A percentile compares a stretch with the other conserved stretches of the same genome.
These are phyloP conservation scores for Miichthys miiuy DNA, from an alignment of 2,797 vertebrate species.

Conservation along the genomic window DNA sequence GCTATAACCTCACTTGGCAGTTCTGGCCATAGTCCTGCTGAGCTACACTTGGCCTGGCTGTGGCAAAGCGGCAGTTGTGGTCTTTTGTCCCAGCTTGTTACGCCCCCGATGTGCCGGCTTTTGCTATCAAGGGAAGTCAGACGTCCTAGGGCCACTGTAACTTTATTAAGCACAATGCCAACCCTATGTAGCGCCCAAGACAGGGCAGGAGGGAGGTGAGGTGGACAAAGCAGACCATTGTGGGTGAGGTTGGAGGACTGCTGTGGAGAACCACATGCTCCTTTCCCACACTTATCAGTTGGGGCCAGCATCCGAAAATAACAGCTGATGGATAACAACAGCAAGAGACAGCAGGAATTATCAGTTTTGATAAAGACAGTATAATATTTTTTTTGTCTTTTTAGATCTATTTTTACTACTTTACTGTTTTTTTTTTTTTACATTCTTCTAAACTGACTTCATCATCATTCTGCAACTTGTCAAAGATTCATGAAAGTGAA, in stretches of 20 bases:
- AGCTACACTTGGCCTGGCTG: slow-evolving; percentile 42
- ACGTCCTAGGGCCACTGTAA: slow-evolving; percentile 77
- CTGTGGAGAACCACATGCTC: slow-evolving; percentile 79
- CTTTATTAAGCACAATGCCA: slow-evolving; percentile 83
- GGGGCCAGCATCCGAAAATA: slow-evolving; percentile 75
- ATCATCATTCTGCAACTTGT: neutral
- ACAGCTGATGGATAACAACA: slow-evolving; percentile 73
- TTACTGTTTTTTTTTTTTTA: slow-evolving; percentile 7
- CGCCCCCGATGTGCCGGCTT: slow-evolving; percentile 58
- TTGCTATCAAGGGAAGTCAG: slow-evolving; percentile 67
- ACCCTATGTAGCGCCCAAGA: slow-evolving; percentile 74
- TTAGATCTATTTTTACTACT: slow-evolving; percentile 10
- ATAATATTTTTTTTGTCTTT: neutral
- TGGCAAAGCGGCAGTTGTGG: slow-evolving; percentile 67
- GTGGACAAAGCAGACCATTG: slow-evolving; percentile 78
- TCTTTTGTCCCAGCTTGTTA: slow-evolving; percentile 71
- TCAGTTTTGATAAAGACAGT: slow-evolving; percentile 58
- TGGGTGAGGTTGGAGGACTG: slow-evolving; percentile 59
- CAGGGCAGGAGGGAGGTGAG: slow-evolving; percentile 68
- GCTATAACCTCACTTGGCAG: slow-evolving; percentile 47
- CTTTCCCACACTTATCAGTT: slow-evolving; percentile 85
- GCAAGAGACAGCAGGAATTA: slow-evolving; percentile 51
- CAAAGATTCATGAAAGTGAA: neutral
- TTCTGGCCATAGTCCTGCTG: slow-evolving; percentile 41
- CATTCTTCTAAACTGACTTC: neutral